Percentiles rank a stretch among this genome's conserved stretches.
phyloP scores from a whole-genome alignment of 2,113 vertebrate genomes.

The Procapra przewalskii region DNA sequence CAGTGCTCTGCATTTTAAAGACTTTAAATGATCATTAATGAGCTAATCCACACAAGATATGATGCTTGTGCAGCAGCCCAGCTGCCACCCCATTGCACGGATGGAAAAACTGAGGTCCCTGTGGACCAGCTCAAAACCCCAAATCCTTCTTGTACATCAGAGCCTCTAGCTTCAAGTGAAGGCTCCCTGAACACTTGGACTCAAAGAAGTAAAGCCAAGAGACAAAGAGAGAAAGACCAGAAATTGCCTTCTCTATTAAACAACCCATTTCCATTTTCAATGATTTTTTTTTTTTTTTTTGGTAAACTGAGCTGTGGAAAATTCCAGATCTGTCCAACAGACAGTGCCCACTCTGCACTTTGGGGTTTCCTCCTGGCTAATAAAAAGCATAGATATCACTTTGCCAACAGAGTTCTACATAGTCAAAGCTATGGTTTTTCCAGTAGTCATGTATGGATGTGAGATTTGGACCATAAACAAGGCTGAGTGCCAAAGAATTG shows the following conservation, averaged over 20 bases:
- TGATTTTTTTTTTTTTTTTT: not conserved
- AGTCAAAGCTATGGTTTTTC: not conserved
- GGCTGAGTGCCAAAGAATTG: not conserved
- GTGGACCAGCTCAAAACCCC: not conserved
- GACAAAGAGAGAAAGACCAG: conserved; percentile 30
- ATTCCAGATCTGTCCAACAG: not conserved
- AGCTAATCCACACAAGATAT: not conserved
- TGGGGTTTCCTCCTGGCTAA: not conserved
- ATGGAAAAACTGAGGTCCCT: not conserved
- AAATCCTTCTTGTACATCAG: not conserved
- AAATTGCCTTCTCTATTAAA: not conserved
- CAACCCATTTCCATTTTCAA: not conserved
- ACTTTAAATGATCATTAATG: conserved; percentile 5
- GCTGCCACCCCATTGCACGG: conserved; percentile 28
- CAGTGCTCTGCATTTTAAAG: conserved; percentile 43
- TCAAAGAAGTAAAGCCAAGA: not conserved
- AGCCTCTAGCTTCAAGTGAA: not conserved
- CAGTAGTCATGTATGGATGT: not conserved
- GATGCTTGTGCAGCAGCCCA: not conserved
- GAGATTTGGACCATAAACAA: not conserved
- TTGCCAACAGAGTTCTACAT: not conserved
- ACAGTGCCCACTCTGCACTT: not conserved
- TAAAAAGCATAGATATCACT: not conserved
- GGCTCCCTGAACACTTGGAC: not conserved
- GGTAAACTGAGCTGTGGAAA: not conserved